These are phyloP conservation scores for Drosophila austrosaltans DNA, from an alignment of 2,888 invertebrate species.

Conservation along the genomic window DNA sequence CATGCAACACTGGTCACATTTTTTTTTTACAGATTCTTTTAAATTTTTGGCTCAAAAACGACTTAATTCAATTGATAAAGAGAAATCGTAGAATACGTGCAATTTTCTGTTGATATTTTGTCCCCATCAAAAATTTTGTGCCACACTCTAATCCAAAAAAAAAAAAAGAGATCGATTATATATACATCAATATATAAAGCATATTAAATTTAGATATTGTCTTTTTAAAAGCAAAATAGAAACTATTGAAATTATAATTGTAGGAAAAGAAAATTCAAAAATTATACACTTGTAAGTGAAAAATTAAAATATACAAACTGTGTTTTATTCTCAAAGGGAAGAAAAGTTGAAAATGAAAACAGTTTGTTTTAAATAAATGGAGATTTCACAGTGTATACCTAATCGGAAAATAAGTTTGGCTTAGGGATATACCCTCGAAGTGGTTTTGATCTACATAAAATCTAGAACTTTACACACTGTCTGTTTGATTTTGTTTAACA, in stretches of 20 bases:
- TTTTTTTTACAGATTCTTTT: neutral
- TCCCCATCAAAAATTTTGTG: slow-evolving; percentile 1
- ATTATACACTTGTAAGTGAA: neutral
- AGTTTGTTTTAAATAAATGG: too few species aligned
- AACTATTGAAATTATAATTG: slow-evolving; percentile 2
- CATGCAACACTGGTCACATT: neutral
- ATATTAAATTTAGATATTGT: slow-evolving; percentile 4
- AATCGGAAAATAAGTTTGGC: too few species aligned
- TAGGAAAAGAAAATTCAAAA: slow-evolving; percentile 1
- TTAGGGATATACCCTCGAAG: too few species aligned
- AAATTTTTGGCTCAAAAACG: neutral
- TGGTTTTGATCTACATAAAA: too few species aligned
- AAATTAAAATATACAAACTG: neutral
- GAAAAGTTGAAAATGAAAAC: too few species aligned
- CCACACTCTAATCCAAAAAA: neutral
- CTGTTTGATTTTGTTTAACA: too few species aligned
- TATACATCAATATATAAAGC: slow-evolving; percentile 1
- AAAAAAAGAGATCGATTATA: neutral
- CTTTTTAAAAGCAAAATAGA: slow-evolving; percentile 7
- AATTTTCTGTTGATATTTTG: slow-evolving; percentile 1
- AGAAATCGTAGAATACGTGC: neutral
- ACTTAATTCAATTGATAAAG: neutral
- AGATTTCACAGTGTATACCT: too few species aligned
- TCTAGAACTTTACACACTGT: too few species aligned
- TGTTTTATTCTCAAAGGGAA: neutral